A percentile compares a stretch with the other conserved stretches of the same genome.
phyloP scores from a whole-genome alignment of 2,888 invertebrate genomes.

The Phortica magna region DNA sequence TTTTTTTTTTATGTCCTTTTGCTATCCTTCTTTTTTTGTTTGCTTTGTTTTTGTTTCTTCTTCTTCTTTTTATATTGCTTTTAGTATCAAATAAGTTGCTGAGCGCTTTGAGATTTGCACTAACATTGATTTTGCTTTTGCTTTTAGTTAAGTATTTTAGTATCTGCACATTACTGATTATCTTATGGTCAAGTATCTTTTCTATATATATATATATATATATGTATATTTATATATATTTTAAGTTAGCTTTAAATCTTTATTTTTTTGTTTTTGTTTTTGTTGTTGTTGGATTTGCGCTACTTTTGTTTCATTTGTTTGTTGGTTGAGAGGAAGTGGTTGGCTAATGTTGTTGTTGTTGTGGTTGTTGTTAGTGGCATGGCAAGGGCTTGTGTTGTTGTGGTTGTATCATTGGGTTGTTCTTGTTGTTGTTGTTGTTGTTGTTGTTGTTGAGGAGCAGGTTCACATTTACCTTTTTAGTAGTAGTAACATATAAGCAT shows the following conservation, averaged over 20 bases:
- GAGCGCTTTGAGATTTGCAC: background rate
- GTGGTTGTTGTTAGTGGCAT: slow-evolving; percentile 34
- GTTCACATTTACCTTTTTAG: slow-evolving; percentile 41
- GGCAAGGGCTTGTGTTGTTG: slow-evolving; percentile 2
- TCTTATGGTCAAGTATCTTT: slow-evolving; percentile 31
- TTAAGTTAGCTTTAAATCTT: background rate
- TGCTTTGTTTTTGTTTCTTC: background rate
- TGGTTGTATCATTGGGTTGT: slow-evolving; percentile 40
- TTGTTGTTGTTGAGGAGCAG: slow-evolving; percentile 52
- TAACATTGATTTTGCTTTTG: background rate
- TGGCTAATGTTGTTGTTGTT: slow-evolving; percentile 13
- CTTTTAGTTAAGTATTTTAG: slow-evolving; percentile 6
- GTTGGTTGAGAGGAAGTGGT: background rate
- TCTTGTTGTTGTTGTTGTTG: slow-evolving; percentile 30
- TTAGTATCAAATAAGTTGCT: slow-evolving; percentile 26
- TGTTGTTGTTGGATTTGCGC: background rate
- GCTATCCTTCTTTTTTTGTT: background rate
- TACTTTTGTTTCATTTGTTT: slow-evolving; percentile 1
- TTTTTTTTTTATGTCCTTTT: background rate
- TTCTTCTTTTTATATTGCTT: slow-evolving; percentile 16
- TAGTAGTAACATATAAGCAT: slow-evolving; percentile 51
- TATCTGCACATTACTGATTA: slow-evolving; percentile 32
- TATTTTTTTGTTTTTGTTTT: background rate
- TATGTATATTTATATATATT: too few species aligned
- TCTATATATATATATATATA: background rate